Percentiles rank a stretch among this genome's conserved stretches.
phyloP scores from a whole-genome alignment of 2,113 vertebrate species.

The Myrmophylax atrothorax region DNA sequence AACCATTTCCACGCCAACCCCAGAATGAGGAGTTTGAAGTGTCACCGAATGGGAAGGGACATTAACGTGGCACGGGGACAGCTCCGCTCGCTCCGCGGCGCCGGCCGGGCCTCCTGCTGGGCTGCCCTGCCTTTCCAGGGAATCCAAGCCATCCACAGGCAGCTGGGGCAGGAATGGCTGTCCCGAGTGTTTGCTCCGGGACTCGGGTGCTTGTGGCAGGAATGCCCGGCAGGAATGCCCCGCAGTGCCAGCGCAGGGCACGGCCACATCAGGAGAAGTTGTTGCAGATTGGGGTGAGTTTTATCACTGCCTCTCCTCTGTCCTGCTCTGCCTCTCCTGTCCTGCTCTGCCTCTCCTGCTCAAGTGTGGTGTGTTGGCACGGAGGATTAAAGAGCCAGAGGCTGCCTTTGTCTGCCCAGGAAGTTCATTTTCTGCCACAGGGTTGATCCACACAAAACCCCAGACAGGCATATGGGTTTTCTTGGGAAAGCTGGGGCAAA shows the following conservation, averaged over 20 bases:
- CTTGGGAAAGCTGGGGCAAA: not conserved
- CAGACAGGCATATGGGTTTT: fast-evolving
- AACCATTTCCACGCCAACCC: conserved; percentile 27
- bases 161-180: not conserved
- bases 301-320: not conserved
- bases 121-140: not conserved
- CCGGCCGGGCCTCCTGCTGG: not conserved
- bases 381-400: not conserved
- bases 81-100: not conserved
- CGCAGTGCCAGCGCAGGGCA: not conserved
- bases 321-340: not conserved
- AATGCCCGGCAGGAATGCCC: not conserved
- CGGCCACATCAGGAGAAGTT: fast-evolving
- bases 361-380: not conserved
- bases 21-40: conserved; percentile 28
- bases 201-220: not conserved
- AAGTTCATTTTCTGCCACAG: not conserved
- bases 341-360: not conserved
- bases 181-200: not conserved
- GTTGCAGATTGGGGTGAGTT: not conserved
- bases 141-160: not conserved
- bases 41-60: not conserved
- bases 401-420: not conserved
- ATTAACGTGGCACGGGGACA: not conserved
- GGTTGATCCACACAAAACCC: not conserved